A percentile compares a stretch with the other conserved stretches of the same genome.
These are phyloP conservation scores for Pterophyllum scalare DNA, from an alignment of 2,113 vertebrate genomes.

Conservation along the genomic window DNA sequence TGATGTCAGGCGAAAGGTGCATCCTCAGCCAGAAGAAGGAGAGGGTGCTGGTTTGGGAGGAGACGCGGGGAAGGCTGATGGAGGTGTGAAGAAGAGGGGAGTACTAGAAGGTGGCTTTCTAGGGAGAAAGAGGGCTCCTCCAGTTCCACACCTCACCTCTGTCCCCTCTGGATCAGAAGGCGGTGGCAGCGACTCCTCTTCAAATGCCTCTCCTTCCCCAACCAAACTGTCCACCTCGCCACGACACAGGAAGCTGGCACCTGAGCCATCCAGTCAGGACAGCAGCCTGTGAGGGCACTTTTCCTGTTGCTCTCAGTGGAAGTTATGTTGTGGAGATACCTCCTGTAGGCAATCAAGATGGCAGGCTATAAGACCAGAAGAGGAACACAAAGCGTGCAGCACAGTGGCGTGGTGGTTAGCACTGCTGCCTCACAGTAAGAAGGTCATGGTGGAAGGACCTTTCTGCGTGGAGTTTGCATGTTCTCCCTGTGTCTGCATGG, in stretches of 20 bases:
- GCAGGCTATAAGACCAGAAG: not conserved
- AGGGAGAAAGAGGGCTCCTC: conserved; percentile 86
- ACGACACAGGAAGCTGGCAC: conserved; percentile 85
- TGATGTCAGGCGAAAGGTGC: conserved; percentile 83
- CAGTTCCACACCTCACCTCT: conserved; percentile 84
- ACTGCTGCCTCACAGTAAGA: too few relatives aligned
- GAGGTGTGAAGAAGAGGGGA: conserved; percentile 83
- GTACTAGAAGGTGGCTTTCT: conserved; percentile 90
- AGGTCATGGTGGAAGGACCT: too few relatives aligned
- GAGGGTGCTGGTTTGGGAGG: conserved; percentile 59
- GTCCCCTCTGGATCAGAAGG: conserved; percentile 85
- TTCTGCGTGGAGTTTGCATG: too few relatives aligned
- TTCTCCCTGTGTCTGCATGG: too few relatives aligned
- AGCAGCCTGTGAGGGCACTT: conserved; percentile 80
- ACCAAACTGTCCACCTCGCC: conserved; percentile 91
- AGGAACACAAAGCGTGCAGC: not conserved
- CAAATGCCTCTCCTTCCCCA: conserved; percentile 89
- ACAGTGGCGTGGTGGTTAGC: not conserved
- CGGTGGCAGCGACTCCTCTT: conserved; percentile 88
- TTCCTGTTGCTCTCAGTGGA: not conserved
- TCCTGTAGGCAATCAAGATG: not conserved
- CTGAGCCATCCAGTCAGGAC: conserved; percentile 86
- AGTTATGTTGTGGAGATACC: not conserved
- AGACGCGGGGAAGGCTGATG: conserved; percentile 59
- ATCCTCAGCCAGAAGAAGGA: conserved; percentile 82